A percentile compares a stretch with the other conserved stretches of the same genome.
These are phyloP conservation scores for Aquatica leii DNA, from an alignment of 2,888 invertebrate species.

Conservation along the genomic window DNA sequence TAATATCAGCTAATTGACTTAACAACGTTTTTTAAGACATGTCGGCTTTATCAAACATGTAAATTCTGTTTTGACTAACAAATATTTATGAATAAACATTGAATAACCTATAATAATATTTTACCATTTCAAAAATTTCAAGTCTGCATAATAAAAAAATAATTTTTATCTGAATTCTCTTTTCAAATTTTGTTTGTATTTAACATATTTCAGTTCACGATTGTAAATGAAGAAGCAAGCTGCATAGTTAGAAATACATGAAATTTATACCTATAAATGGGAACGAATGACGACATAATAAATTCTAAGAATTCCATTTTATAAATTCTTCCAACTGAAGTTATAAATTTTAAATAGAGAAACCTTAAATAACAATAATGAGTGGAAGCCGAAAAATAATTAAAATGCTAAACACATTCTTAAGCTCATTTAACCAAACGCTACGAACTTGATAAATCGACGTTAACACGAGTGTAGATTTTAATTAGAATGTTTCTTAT, in stretches of 20 bases:
- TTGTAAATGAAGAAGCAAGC: neutral
- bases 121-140: too few relatives aligned
- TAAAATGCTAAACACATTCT: conserved; percentile 47
- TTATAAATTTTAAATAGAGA: conserved; percentile 46
- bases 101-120: too few relatives aligned
- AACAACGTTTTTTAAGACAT: too few relatives aligned
- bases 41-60: too few relatives aligned
- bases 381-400: conserved; percentile 39
- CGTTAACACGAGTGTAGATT: conserved; percentile 12
- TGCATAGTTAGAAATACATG: neutral
- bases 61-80: too few relatives aligned
- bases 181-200: conserved; percentile 4
- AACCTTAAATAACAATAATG: conserved; percentile 48
- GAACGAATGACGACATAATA: conserved; percentile 17
- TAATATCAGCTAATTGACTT: too few relatives aligned
- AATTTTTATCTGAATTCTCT: neutral
- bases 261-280: conserved; percentile 7
- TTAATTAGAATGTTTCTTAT: neutral
- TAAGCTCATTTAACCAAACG: conserved; percentile 38
- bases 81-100: too few relatives aligned
- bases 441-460: conserved; percentile 30
- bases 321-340: conserved; percentile 40
- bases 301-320: conserved; percentile 25
- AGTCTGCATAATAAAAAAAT: neutral
- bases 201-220: neutral